Percentiles rank a stretch among this genome's conserved stretches.
phyloP scores from a whole-genome alignment of 2,888 invertebrate species.

The Drosophila differens region DNA sequence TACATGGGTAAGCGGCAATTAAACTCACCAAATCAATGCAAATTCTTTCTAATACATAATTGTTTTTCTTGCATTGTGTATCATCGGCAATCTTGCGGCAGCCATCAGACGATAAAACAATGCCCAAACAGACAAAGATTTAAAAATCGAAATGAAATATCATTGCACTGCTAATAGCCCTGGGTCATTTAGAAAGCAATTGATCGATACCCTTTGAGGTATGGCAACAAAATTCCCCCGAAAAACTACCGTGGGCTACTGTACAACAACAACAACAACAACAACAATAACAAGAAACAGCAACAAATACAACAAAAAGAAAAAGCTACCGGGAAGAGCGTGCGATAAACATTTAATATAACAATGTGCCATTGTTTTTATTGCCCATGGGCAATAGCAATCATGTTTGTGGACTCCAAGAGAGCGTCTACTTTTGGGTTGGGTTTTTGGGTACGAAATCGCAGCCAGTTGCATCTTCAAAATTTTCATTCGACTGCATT shows the following conservation, averaged over 20 bases:
- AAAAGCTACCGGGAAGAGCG: constrained; percentile 77
- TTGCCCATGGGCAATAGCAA: constrained; percentile 50
- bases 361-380: constrained; percentile 78
- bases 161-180: constrained; percentile 65
- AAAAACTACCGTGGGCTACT: constrained; percentile 77
- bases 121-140: constrained; percentile 26
- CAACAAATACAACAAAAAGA: constrained; percentile 13
- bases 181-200: constrained; percentile 82
- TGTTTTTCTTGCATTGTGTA: background rate
- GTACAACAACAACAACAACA: constrained; percentile 29
- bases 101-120: constrained; percentile 36
- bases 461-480: constrained; percentile 35
- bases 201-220: constrained; percentile 56
- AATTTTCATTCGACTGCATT: constrained; percentile 21
- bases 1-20: background rate
- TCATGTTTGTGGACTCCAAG: constrained; percentile 12
- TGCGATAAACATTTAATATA: constrained; percentile 69
- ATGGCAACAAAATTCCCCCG: constrained; percentile 25
- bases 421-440: constrained; percentile 33
- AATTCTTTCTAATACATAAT: background rate
- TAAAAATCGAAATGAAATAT: constrained; percentile 66
- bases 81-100: constrained; percentile 1
- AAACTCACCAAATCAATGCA: background rate
- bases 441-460: constrained; percentile 20
- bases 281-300: background rate